Percentiles rank a stretch among this genome's conserved stretches.
phyloP scores from a whole-genome alignment of 2,888 invertebrate genomes.

The Caenorhabditis uteleia region DNA sequence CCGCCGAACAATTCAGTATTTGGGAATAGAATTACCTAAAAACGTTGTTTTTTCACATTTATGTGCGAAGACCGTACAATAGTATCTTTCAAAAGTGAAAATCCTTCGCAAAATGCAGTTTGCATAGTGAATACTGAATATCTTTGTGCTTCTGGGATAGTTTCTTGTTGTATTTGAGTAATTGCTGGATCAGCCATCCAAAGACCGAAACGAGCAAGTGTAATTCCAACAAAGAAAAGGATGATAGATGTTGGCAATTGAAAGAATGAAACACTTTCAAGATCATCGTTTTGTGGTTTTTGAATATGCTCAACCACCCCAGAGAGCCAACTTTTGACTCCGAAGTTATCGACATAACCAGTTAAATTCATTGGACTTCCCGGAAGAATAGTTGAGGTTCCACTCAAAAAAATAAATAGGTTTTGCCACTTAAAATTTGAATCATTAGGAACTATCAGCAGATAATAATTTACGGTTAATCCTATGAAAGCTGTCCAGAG shows the following conservation, averaged over 20 bases:
- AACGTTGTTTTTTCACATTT: background rate
- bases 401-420: slow-evolving; percentile 54
- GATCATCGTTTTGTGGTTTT: slow-evolving; percentile 10
- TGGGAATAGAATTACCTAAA: slow-evolving; percentile 48
- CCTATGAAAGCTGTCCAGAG: slow-evolving; percentile 55
- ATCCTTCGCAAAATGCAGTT: slow-evolving; percentile 52
- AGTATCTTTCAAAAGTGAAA: slow-evolving; percentile 56
- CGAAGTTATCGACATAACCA: slow-evolving; percentile 35
- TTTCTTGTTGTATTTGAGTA: slow-evolving; percentile 62
- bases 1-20: slow-evolving; percentile 45
- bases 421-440: slow-evolving; percentile 56
- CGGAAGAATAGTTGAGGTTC: slow-evolving; percentile 54
- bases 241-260: slow-evolving; percentile 42
- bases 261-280: slow-evolving; percentile 4
- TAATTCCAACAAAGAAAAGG: slow-evolving; percentile 65
- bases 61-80: slow-evolving; percentile 25
- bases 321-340: slow-evolving; percentile 2
- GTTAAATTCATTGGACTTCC: slow-evolving; percentile 59
- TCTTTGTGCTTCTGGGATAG: slow-evolving; percentile 53
- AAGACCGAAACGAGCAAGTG: slow-evolving; percentile 56
- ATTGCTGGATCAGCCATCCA: slow-evolving; percentile 65
- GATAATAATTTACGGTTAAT: slow-evolving; percentile 43
- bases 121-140: slow-evolving; percentile 58
- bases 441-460: background rate
- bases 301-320: slow-evolving; percentile 3